Base-by-base conservation (phyloP, 2,113 vertebrate species). In the Labeo rohita region DNA sequence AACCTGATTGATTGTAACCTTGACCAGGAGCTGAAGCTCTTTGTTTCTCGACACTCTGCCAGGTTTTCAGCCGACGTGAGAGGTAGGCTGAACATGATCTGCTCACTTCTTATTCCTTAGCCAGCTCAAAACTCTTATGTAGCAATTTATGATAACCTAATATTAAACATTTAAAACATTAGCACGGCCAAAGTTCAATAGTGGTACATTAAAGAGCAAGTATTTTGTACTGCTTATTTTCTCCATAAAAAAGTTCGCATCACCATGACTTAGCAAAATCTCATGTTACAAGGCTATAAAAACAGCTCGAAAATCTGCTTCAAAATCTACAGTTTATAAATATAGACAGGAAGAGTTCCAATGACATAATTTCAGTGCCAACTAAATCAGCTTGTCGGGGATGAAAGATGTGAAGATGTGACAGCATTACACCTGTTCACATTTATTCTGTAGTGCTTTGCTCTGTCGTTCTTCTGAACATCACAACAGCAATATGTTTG, bases 21-120 rank as follows among this genome's bases (percentile, higher is more conserved):
- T 95, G 98, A 99, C 92, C 97, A 99, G 93, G 98, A 99, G 88
- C 95, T 99, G 80, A 99, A 99, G 89, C 97, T 99, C 85, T 99
- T 99, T 86, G 98, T 99, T 78, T 99, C 98, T 86, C 95, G 98
- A 90, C 98, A 99, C 93, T 99, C 98, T 0, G 98, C 98, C 82
- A 94, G 98, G 87, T 99, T 99, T 90, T 99, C 98, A 91, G 96
- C 98, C 75, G 98, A 99, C 84, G 96, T 98, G 77, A 94, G 94
- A 99, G 98, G 98, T 99, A 95, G 96, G 95, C 34, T 75, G 54
- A 86, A 81, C 28, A 34, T 84, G 34, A 84, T 76, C 11, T 52
- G 77, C 18, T 72, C 8, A 45, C 80, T 78, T 28, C 47, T 39
- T 65, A 74, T 75, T 18, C 36, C 8, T 15, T 79, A 34, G 70